A percentile compares a stretch with the other conserved stretches of the same genome.
phyloP scores from a whole-genome alignment of 2,113 vertebrate genomes.

The Nothobranchius furzeri region DNA sequence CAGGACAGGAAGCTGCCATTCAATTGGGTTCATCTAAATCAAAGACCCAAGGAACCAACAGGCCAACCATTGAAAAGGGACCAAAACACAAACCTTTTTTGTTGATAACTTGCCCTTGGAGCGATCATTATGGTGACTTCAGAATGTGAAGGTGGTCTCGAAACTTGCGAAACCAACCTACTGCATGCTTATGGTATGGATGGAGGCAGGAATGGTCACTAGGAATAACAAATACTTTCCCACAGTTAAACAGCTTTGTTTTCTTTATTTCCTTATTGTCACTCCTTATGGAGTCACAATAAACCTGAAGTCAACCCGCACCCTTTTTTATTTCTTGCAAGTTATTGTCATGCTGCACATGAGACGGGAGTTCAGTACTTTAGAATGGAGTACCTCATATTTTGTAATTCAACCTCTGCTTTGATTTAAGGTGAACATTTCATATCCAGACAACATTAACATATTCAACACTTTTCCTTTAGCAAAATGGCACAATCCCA shows the following conservation, averaged over 20 bases:
- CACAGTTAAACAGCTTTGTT: conserved; percentile 4
- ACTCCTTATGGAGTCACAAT: not conserved
- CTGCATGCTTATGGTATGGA: not conserved
- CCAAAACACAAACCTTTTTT: not conserved
- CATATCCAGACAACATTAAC: conserved; percentile 64
- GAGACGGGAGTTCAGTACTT: conserved; percentile 54
- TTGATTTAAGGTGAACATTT: conserved; percentile 61
- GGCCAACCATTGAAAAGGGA: not conserved
- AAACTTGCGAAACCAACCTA: too few species aligned
- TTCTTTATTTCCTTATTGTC: conserved; percentile 5
- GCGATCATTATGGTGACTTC: too few species aligned
- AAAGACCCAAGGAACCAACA: not conserved
- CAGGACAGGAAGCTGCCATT: not conserved
- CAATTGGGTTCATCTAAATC: not conserved
- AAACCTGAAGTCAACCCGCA: not conserved
- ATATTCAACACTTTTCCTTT: conserved; percentile 50
- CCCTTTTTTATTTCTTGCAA: not conserved
- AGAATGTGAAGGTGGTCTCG: too few species aligned
- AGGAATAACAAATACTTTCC: conserved; percentile 12
- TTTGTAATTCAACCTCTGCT: conserved; percentile 49
- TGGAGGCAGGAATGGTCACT: conserved; percentile 15
- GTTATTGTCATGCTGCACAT: conserved; percentile 33
- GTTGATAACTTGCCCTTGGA: too few species aligned
- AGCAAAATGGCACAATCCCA: conserved; percentile 34
- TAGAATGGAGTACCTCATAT: conserved; percentile 43